These are phyloP conservation scores for Ameiurus melas DNA, from an alignment of 2,113 vertebrate species.

Conservation along the genomic window DNA sequence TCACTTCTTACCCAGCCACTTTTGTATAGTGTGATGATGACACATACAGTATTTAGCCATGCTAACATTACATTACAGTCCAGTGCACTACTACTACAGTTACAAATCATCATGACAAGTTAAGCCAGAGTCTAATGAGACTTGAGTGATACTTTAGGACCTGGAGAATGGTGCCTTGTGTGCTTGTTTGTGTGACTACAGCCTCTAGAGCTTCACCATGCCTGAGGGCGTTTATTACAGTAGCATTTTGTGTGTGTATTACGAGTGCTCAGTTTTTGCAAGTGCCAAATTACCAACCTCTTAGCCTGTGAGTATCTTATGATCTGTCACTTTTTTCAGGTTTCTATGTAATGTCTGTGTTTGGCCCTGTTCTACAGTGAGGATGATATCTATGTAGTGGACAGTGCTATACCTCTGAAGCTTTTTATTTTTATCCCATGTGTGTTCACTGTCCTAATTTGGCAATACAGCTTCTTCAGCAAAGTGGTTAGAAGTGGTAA, in stretches of 20 bases:
- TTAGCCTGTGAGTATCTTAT: conserved; percentile 21
- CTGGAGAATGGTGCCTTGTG: background rate
- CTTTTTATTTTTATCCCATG: conserved; percentile 38
- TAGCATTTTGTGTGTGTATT: conserved; percentile 12
- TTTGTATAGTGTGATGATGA: conserved; percentile 27
- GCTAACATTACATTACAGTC: conserved; percentile 24
- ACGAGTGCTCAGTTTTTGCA: background rate
- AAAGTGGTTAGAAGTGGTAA: background rate
- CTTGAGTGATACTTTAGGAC: background rate
- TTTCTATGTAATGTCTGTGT: conserved; percentile 8
- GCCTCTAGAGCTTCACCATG: background rate
- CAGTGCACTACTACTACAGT: conserved; percentile 1
- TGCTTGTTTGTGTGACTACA: background rate
- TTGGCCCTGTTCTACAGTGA: conserved; percentile 14
- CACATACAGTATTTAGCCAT: conserved; percentile 12
- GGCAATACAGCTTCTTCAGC: conserved; percentile 27
- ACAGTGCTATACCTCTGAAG: conserved; percentile 21
- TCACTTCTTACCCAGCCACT: conserved; percentile 41
- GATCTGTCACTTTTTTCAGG: conserved; percentile 6
- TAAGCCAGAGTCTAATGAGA: conserved; percentile 14
- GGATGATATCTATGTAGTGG: conserved; percentile 10
- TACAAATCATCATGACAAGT: conserved; percentile 13
- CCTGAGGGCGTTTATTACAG: conserved; percentile 15
- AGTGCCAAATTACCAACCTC: conserved; percentile 1
- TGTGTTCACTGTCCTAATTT: conserved; percentile 48